Evolutionary conservation across 2,888 invertebrate genomes (phyloP), one percentile per base, ranked within the genome.

Genomic region (Trachelus troglodyta): DNA sequence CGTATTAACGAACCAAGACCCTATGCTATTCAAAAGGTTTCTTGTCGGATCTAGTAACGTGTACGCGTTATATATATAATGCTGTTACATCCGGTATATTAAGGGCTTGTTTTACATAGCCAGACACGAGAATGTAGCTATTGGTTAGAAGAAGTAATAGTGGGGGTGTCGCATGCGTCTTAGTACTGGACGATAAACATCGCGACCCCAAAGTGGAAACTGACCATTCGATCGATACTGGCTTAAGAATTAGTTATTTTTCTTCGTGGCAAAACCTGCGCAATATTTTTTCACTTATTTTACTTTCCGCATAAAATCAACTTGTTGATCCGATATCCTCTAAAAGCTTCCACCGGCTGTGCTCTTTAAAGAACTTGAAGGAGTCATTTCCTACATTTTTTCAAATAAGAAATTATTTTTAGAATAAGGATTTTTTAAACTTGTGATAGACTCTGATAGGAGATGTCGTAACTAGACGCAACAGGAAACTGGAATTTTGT

Each of bases 221-320:
- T 83, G 83, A 83, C 83, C 83, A 82, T 79, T 79, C 81, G 82
- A 81, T 83, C 83, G 82, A 83, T 83, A 83, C 80, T 79, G 76
- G 56, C 56, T 56, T 56, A 56, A 56, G 23, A 56, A 56, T 56
- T 56, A 56, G 56, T 56, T 56, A 56, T 23, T 23, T 56, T 56
- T 4, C 56, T 56, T 56, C 23, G 9, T 56, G 56, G 56, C 2
- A 56, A 9, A 56, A 56, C 9, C 56, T 23, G 56, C 56, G 9
- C 9, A 56, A 56, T 56, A 56, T 23, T 56, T 56, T 23, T 0
- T 23, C 9, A 56, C 23, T 56, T 23, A 2, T 56, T 23, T 56
- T 56, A 56, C 9, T 56, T 56, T 56, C 56, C 56, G 9, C 56
- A 23, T 0, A 56, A 56, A 56, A 23, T 56, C 56, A 56, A 56